A percentile compares a stretch with the other conserved stretches of the same genome.
These are phyloP conservation scores for Phlogophora meticulosa DNA, from an alignment of 2,888 invertebrate genomes.

Conservation along the genomic window DNA sequence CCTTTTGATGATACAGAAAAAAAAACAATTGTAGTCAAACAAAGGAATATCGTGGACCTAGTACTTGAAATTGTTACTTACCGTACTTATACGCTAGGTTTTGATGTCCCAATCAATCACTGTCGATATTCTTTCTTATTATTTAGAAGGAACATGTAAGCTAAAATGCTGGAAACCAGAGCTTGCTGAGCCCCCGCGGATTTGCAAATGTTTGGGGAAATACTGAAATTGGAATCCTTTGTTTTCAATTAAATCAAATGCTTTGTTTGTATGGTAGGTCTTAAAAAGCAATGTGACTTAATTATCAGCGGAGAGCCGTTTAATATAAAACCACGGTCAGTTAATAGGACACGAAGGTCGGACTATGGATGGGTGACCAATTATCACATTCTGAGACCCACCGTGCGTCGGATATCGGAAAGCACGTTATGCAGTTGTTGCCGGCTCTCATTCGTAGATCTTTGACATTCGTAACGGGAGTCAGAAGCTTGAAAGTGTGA, in stretches of 20 bases:
- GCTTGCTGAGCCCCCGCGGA: conserved; percentile 4
- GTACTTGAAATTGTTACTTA: not conserved
- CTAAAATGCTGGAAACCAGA: conserved; percentile 2
- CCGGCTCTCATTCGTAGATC: too few relatives aligned
- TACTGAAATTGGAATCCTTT: not conserved
- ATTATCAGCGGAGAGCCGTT: too few relatives aligned
- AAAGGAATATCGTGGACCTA: not conserved
- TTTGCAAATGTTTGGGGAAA: conserved; percentile 9
- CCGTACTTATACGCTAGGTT: not conserved
- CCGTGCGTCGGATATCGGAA: too few relatives aligned
- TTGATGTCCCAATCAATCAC: conserved; percentile 16
- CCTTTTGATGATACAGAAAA: not conserved
- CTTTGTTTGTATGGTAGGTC: too few relatives aligned
- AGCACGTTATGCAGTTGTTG: too few relatives aligned
- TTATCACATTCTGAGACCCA: too few relatives aligned
- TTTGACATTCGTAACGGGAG: too few relatives aligned
- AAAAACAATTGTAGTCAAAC: not conserved
- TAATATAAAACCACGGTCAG: too few relatives aligned
- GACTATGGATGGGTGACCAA: too few relatives aligned
- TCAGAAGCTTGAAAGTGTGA: too few relatives aligned
- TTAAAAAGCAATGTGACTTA: too few relatives aligned
- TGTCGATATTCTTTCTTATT: conserved; percentile 5
- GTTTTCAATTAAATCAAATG: not conserved
- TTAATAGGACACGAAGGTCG: too few relatives aligned
- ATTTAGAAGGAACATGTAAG: conserved; percentile 1